Percentiles rank a stretch among this genome's conserved stretches.
Conservation (phyloP, 2,797 vertebrate species). For the Phoxinus dragarum region DNA sequence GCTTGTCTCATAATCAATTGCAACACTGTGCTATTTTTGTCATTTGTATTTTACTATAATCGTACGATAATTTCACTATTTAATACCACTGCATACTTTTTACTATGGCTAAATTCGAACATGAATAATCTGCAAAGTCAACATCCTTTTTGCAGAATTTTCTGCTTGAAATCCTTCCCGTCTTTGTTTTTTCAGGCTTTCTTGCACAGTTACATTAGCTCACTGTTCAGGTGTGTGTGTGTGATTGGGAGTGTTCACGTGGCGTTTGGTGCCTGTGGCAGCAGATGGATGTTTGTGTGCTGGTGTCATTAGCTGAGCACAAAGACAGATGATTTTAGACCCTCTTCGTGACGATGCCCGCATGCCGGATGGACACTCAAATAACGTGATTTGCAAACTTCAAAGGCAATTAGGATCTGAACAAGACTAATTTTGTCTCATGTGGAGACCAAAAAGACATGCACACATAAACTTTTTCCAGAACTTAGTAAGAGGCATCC, state of each 20-base stretch:
- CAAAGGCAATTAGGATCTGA: slow-evolving; percentile 17
- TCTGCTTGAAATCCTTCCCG: neutral
- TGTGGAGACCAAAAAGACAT: slow-evolving; percentile 1
- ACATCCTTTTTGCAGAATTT: neutral
- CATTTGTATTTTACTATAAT: neutral
- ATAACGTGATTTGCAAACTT: slow-evolving; percentile 30
- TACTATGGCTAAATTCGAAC: neutral
- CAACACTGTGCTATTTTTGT: neutral
- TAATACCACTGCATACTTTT: neutral
- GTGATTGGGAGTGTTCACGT: neutral
- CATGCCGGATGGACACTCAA: slow-evolving; percentile 15
- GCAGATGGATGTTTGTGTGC: slow-evolving; percentile 32
- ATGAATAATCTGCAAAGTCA: neutral
- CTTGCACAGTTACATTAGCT: slow-evolving; percentile 18
- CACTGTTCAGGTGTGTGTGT: slow-evolving; percentile 20
- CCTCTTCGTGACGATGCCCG: neutral
- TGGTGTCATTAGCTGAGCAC: slow-evolving; percentile 29
- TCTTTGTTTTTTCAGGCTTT: neutral
- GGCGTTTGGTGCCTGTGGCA: neutral
- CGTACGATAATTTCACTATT: neutral
- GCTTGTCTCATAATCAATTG: neutral
- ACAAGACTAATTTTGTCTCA: neutral
- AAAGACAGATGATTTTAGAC: slow-evolving; percentile 24
- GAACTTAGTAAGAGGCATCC: neutral
- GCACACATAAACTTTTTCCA: neutral